Evolutionary conservation across 2,888 invertebrate species (phyloP).

Genomic region (Perizoma affinitatum): DNA sequence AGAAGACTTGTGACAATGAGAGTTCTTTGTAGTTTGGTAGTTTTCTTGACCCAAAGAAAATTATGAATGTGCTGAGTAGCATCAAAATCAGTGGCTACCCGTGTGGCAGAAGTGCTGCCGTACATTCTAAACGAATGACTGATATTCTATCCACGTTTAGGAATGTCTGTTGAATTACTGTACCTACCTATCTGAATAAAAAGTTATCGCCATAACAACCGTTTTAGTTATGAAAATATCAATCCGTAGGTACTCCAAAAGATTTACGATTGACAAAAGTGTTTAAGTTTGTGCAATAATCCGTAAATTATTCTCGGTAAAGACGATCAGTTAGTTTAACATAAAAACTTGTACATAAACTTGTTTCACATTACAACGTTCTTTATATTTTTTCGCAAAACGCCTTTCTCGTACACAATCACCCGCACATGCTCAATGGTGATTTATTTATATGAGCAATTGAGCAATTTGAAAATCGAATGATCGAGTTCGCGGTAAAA

Average conservation of each 20-base stretch:
- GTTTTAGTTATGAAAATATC: constrained; percentile 41
- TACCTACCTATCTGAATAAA: background rate
- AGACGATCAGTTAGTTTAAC: constrained; percentile 56
- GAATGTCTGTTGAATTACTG: constrained; percentile 42
- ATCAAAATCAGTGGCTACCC: constrained; percentile 62
- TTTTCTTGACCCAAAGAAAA: constrained; percentile 77
- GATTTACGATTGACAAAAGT: constrained; percentile 54
- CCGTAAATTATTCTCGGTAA: constrained; percentile 56
- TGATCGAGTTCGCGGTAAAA: constrained; percentile 35
- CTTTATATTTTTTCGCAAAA: constrained; percentile 25
- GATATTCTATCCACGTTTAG: constrained; percentile 44
- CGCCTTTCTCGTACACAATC: constrained; percentile 28
- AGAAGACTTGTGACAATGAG: constrained; percentile 43
- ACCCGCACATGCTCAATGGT: constrained; percentile 33
- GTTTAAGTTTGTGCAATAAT: constrained; percentile 50
- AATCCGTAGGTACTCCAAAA: constrained; percentile 42
- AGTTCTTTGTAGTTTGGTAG: constrained; percentile 58
- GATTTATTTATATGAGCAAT: constrained; percentile 40
- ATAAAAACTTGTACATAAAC: constrained; percentile 57
- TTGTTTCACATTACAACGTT: constrained; percentile 43
- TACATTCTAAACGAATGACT: constrained; percentile 59
- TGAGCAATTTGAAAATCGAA: constrained; percentile 40
- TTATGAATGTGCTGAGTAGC: constrained; percentile 68
- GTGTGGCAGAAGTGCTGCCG: constrained; percentile 51
- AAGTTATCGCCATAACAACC: constrained; percentile 31